Evolutionary conservation across 2,888 invertebrate genomes (phyloP).

Genomic region (Drosophila tanythrix): DNA sequence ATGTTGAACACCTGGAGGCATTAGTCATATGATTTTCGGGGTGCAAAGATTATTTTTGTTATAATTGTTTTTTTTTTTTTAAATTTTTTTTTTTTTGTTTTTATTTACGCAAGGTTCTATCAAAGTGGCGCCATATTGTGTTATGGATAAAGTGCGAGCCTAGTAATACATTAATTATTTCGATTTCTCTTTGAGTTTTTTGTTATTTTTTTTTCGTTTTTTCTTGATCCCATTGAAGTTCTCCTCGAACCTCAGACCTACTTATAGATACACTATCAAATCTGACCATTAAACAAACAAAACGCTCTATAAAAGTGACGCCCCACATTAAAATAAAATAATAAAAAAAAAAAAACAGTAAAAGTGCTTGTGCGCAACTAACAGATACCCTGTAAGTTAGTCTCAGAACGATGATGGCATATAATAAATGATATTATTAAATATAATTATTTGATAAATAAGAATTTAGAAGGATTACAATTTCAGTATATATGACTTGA

Average conservation of each 20-base stretch:
- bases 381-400: slow-evolving; percentile 11
- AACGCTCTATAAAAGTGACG: slow-evolving; percentile 51
- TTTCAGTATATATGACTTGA: not conserved
- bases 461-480: not conserved
- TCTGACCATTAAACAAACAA: slow-evolving; percentile 33
- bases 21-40: slow-evolving; percentile 52
- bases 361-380: not conserved
- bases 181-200: slow-evolving; percentile 16
- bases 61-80: slow-evolving; percentile 13
- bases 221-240: slow-evolving; percentile 6
- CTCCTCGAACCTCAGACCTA: not conserved
- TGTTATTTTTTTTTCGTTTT: not conserved
- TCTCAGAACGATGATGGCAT: not conserved
- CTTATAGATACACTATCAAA: slow-evolving; percentile 13
- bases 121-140: slow-evolving; percentile 31
- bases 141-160: slow-evolving; percentile 5
- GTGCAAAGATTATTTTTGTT: slow-evolving; percentile 48
- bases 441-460: not conserved
- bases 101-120: slow-evolving; percentile 32
- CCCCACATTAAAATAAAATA: slow-evolving; percentile 36
- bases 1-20: slow-evolving; percentile 50
- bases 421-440: not conserved
- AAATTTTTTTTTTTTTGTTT: not conserved
- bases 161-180: not conserved
- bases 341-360: too few species aligned